A percentile compares a stretch with the other conserved stretches of the same genome.
Conservation (phyloP, 2,113 vertebrate genomes). For the Regulus satrapa region DNA sequence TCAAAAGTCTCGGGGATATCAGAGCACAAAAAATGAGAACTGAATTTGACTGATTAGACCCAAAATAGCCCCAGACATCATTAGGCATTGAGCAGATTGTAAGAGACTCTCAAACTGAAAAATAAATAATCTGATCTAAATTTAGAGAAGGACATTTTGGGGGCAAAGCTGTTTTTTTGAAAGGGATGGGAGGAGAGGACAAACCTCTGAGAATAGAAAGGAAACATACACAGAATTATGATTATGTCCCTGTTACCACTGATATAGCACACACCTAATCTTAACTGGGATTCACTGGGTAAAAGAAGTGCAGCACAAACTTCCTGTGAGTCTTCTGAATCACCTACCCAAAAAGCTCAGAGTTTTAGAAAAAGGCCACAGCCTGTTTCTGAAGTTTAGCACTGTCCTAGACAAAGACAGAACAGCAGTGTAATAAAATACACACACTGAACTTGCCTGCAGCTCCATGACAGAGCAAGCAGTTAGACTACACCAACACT, state of each 20-base stretch:
- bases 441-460: background rate
- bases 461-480: background rate
- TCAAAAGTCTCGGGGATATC: background rate
- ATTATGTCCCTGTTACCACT: background rate
- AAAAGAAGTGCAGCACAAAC: background rate
- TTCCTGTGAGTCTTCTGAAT: background rate
- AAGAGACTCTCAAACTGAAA: background rate
- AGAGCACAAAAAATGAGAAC: background rate
- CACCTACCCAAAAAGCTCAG: background rate
- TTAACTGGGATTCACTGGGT: background rate
- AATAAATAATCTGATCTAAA: constrained; percentile 22
- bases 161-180: background rate
- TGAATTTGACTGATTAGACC: background rate
- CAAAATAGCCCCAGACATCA: constrained; percentile 18
- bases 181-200: background rate
- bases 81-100: background rate
- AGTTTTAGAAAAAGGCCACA: background rate
- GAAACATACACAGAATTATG: background rate
- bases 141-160: background rate
- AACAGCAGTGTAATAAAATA: background rate
- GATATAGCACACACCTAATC: background rate
- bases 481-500: background rate
- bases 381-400: background rate
- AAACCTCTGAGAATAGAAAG: constrained; percentile 6
- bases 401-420: background rate